Evolutionary conservation across 2,888 invertebrate genomes (phyloP).

Genomic region (Synergus laeviventris): DNA sequence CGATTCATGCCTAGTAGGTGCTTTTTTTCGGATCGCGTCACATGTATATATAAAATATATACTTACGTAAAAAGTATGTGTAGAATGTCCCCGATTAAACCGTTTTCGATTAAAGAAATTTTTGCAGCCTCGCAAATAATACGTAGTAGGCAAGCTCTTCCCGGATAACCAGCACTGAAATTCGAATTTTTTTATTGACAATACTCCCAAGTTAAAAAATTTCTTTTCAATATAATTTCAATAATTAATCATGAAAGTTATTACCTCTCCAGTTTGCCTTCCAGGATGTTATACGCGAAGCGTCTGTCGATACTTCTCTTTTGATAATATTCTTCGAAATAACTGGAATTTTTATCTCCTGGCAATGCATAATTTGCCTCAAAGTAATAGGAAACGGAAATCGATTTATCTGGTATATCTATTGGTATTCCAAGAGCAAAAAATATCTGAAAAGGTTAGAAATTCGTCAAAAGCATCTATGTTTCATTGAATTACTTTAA

Average conservation of each 20-base stretch:
- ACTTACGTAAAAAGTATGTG: slow-evolving; percentile 83
- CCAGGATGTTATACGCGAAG: slow-evolving; percentile 78
- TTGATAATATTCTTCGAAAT: slow-evolving; percentile 54
- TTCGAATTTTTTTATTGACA: slow-evolving; percentile 33
- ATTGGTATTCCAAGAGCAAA: slow-evolving; percentile 84
- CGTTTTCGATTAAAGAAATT: slow-evolving; percentile 78
- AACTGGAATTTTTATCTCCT: slow-evolving; percentile 75
- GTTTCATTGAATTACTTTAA: background rate
- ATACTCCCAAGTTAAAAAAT: background rate
- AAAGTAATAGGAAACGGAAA: slow-evolving; percentile 85
- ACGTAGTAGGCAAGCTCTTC: slow-evolving; percentile 79
- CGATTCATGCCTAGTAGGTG: too few relatives aligned
- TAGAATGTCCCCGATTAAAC: slow-evolving; percentile 82
- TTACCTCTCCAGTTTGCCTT: slow-evolving; percentile 79
- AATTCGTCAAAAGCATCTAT: background rate
- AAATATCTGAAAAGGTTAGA: slow-evolving; percentile 79
- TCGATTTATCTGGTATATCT: slow-evolving; percentile 83
- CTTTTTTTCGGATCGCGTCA: too few relatives aligned
- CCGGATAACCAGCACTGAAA: slow-evolving; percentile 79
- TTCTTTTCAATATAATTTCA: background rate
- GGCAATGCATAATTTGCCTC: slow-evolving; percentile 84
- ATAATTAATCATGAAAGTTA: slow-evolving; percentile 44
- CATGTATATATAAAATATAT: background rate
- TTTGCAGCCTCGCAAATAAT: slow-evolving; percentile 82
- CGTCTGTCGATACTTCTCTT: slow-evolving; percentile 77